These are phyloP conservation scores for Barypeithes pellucidus DNA, from an alignment of 2,888 invertebrate genomes.

Conservation along the genomic window DNA sequence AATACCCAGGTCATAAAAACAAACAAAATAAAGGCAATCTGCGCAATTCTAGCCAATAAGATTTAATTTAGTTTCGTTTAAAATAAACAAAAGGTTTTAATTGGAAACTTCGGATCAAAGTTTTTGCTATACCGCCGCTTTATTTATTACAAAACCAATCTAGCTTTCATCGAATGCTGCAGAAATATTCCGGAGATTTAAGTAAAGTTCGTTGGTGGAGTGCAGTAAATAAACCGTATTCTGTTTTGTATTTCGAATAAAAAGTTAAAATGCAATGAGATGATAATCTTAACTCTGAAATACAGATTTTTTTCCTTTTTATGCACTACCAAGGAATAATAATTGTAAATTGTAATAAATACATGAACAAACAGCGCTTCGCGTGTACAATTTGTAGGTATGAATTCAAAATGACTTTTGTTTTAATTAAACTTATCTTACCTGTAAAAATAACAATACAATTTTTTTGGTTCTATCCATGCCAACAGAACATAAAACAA, in stretches of 20 bases:
- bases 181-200: not conserved
- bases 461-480: too few relatives aligned
- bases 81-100: constrained; percentile 2
- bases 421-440: too few relatives aligned
- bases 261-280: not conserved
- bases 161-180: not conserved
- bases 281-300: not conserved
- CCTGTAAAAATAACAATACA: too few relatives aligned
- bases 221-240: not conserved
- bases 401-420: too few relatives aligned
- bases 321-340: too few relatives aligned
- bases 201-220: not conserved
- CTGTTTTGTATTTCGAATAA: not conserved
- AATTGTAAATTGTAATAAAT: too few relatives aligned
- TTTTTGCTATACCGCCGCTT: not conserved
- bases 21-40: not conserved
- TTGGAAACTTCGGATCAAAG: not conserved
- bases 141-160: constrained; percentile 7
- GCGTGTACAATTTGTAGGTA: too few relatives aligned
- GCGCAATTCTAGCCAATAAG: not conserved
- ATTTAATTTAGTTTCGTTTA: not conserved
- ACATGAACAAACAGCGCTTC: too few relatives aligned
- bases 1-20: not conserved
- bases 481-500: too few relatives aligned
- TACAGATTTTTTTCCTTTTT: too few relatives aligned